Evolutionary conservation across 2,888 invertebrate genomes (phyloP).

Genomic region (Andricus quercusramuli): DNA sequence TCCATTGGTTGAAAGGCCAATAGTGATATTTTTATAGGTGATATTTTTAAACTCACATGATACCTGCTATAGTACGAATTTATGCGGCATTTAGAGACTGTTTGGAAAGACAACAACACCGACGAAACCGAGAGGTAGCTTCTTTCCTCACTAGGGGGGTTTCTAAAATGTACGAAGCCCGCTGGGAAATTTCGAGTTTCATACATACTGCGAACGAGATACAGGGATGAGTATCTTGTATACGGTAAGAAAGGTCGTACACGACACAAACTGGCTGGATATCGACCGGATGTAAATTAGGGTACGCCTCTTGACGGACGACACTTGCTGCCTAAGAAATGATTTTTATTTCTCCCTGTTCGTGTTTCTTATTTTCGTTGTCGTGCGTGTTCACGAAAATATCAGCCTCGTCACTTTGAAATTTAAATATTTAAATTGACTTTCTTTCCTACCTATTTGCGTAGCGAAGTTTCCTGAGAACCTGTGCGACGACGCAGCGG

Average conservation of each 20-base stretch:
- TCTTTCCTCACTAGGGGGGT: conserved; percentile 53
- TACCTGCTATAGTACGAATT: conserved; percentile 27
- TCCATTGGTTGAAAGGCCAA: neutral
- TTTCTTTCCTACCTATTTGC: conserved; percentile 39
- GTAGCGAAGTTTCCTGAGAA: conserved; percentile 23
- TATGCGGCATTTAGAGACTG: conserved; percentile 43
- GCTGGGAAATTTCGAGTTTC: conserved; percentile 70
- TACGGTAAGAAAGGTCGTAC: conserved; percentile 34
- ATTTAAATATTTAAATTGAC: conserved; percentile 42
- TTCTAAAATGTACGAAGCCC: conserved; percentile 65
- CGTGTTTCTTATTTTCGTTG: conserved; percentile 25
- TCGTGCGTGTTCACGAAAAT: conserved; percentile 37
- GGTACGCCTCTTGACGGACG: conserved; percentile 37
- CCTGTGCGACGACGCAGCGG: conserved; percentile 21
- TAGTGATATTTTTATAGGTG: conserved; percentile 17
- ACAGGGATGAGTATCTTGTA: conserved; percentile 51
- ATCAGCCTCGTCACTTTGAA: conserved; percentile 40
- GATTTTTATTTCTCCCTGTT: conserved; percentile 40
- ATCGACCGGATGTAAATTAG: conserved; percentile 40
- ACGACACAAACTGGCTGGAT: conserved; percentile 13
- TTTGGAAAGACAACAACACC: conserved; percentile 55
- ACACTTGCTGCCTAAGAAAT: conserved; percentile 38
- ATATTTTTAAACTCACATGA: conserved; percentile 30
- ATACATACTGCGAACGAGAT: conserved; percentile 59
- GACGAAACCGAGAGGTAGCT: conserved; percentile 57